phyloP scores from a whole-genome alignment of 2,797 vertebrate genomes.

The Spheniscus humboldti region DNA sequence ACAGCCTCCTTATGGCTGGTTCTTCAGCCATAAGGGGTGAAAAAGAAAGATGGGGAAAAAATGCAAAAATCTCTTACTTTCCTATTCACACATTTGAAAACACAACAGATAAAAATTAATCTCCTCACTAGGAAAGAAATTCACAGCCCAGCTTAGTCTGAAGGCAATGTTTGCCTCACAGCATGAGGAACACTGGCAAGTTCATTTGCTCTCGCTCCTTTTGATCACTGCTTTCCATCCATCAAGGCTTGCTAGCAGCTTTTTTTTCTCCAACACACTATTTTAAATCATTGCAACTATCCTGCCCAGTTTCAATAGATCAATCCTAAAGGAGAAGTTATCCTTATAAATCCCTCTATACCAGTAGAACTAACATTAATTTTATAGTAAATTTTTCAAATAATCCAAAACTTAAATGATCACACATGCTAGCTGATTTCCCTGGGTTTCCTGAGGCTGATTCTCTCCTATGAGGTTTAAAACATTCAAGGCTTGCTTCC shows the following conservation, averaged over 20 bases:
- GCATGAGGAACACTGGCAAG: background rate
- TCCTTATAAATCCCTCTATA: background rate
- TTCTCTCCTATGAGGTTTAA: background rate
- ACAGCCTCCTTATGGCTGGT: background rate
- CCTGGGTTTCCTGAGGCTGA: background rate
- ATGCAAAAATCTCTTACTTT: background rate
- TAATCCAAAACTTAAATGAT: background rate
- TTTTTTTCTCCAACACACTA: background rate
- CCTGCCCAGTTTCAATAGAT: background rate
- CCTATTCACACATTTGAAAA: background rate
- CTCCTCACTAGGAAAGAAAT: background rate
- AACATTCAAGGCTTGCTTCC: background rate
- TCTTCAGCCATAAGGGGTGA: accelerated
- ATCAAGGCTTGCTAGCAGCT: background rate
- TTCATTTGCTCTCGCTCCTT: background rate
- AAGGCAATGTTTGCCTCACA: background rate
- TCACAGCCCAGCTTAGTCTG: background rate
- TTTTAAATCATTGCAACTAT: background rate
- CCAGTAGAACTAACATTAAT: background rate
- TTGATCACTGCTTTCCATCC: background rate
- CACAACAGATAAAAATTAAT: background rate
- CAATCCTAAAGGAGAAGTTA: background rate
- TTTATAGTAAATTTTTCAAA: background rate
- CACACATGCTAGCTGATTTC: background rate
- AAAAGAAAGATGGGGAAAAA: background rate